Percentiles rank a stretch among this genome's conserved stretches.
phyloP scores from a whole-genome alignment of 1,140 invertebrate genomes.

The Stenopsyche tienmushanensis region DNA sequence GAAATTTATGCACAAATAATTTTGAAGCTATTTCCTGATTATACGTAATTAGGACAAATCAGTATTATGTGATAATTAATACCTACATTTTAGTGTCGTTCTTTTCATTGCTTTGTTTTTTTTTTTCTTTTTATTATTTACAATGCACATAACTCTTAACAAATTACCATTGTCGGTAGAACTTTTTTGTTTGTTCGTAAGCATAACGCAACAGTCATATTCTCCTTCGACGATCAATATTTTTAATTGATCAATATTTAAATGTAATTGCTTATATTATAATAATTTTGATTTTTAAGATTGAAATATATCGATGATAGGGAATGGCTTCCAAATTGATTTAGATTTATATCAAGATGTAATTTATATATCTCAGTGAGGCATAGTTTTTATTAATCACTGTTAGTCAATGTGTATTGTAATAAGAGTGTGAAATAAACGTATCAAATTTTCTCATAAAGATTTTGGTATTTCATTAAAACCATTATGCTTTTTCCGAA shows the following conservation, averaged over 20 bases:
- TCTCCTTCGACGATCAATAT: too few relatives aligned
- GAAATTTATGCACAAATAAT: constrained; percentile 16
- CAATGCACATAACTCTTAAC: too few relatives aligned
- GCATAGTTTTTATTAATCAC: constrained; percentile 2
- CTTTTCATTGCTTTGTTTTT: too few relatives aligned
- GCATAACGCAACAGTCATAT: too few relatives aligned
- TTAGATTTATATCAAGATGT: not conserved
- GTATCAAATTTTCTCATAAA: constrained; percentile 6
- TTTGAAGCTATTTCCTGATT: constrained; percentile 20
- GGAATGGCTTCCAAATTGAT: constrained; percentile 25
- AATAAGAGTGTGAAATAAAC: not conserved
- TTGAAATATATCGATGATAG: too few relatives aligned
- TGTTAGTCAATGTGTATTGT: constrained; percentile 25
- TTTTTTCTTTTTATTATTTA: too few relatives aligned
- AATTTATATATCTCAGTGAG: not conserved
- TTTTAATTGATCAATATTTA: too few relatives aligned
- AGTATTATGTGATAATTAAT: constrained; percentile 20
- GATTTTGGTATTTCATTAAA: constrained; percentile 2
- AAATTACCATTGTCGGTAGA: too few relatives aligned
- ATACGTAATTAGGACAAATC: constrained; percentile 11
- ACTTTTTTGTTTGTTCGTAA: too few relatives aligned
- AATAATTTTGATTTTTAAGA: too few relatives aligned
- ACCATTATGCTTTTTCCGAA: constrained; percentile 1
- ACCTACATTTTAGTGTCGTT: too few relatives aligned
- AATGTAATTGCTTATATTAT: too few relatives aligned